Percentiles rank a stretch among this genome's conserved stretches.
These are phyloP conservation scores for Diadromus collaris DNA, from an alignment of 2,888 invertebrate species.

Conservation along the genomic window DNA sequence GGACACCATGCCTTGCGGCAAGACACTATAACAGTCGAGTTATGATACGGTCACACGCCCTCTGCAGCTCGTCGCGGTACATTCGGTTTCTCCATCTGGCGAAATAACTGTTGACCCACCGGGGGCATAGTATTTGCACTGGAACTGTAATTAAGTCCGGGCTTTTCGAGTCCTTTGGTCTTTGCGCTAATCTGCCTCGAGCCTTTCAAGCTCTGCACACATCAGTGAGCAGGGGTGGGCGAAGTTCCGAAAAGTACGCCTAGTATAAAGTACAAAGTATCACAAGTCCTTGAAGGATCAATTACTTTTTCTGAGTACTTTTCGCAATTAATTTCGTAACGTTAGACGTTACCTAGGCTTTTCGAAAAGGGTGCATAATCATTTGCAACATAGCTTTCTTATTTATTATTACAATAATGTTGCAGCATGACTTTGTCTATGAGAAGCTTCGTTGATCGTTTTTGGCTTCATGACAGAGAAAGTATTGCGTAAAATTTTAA, in stretches of 20 bases:
- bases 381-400: too few relatives aligned
- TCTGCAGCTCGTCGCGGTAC: background rate
- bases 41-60: constrained; percentile 61
- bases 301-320: too few relatives aligned
- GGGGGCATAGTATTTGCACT: constrained; percentile 59
- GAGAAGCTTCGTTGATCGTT: too few relatives aligned
- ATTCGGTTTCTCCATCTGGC: constrained; percentile 23
- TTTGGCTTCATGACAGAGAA: too few relatives aligned
- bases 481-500: too few relatives aligned
- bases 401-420: too few relatives aligned
- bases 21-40: constrained; percentile 67
- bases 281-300: too few relatives aligned
- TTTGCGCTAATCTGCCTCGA: background rate
- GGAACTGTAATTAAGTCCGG: constrained; percentile 71
- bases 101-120: constrained; percentile 13
- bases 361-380: too few relatives aligned
- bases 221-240: background rate
- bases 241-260: background rate
- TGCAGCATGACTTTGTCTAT: too few relatives aligned
- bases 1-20: constrained; percentile 49
- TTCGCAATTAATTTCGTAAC: too few relatives aligned
- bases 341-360: too few relatives aligned
- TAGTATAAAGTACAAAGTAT: too few relatives aligned
- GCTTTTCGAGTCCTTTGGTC: constrained; percentile 20
- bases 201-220: background rate